phyloP scores from a whole-genome alignment of 1,140 invertebrate genomes.

The Coboldia fuscipes region DNA sequence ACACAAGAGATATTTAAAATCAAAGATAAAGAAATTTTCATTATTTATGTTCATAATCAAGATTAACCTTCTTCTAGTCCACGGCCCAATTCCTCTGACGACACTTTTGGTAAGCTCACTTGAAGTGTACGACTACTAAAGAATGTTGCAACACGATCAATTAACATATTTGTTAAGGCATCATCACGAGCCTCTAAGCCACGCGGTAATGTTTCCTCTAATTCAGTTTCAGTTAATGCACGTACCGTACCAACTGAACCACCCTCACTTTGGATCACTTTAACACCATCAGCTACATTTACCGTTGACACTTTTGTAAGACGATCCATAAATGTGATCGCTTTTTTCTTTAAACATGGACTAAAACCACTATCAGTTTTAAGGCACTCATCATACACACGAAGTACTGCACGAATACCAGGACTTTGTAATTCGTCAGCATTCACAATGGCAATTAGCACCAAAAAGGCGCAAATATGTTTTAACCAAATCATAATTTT shows the following conservation, averaged over 20 bases:
- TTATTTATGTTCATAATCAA: too few species aligned
- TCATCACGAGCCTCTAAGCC: constrained; percentile 36
- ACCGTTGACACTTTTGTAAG: constrained; percentile 42
- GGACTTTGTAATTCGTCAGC: constrained; percentile 8
- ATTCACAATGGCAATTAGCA: constrained; percentile 1
- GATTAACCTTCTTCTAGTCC: constrained; percentile 49
- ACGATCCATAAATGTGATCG: constrained; percentile 49
- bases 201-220: constrained; percentile 39
- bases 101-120: constrained; percentile 45
- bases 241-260: constrained; percentile 10
- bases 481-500: neutral
- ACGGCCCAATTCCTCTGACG: constrained; percentile 37
- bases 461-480: neutral
- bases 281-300: constrained; percentile 36
- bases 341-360: constrained; percentile 58
- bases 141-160: constrained; percentile 43
- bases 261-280: constrained; percentile 30
- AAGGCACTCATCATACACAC: constrained; percentile 38
- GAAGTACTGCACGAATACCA: constrained; percentile 28
- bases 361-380: constrained; percentile 32
- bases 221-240: constrained; percentile 29
- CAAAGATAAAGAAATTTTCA: too few species aligned
- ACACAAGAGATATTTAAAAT: too few species aligned
- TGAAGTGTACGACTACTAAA: constrained; percentile 53
- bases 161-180: constrained; percentile 39